Evolutionary conservation across 2,888 invertebrate species (phyloP).

Genomic region (Sinentomon sp.): DNA sequence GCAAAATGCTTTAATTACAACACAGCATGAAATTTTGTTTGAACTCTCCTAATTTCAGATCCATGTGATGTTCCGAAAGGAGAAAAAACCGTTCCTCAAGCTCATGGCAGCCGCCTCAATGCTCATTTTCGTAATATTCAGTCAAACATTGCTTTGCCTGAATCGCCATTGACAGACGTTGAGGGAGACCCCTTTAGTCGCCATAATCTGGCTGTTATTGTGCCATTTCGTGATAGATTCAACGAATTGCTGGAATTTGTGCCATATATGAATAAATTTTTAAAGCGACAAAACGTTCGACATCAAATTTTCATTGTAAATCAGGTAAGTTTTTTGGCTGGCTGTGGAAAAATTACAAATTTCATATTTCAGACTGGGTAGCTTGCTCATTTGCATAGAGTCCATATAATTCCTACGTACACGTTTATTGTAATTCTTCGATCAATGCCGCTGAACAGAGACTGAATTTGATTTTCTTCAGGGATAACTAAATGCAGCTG

Average conservation of each 20-base stretch:
- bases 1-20: too few relatives aligned
- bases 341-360: not conserved
- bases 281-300: slow-evolving; percentile 44
- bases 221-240: slow-evolving; percentile 85
- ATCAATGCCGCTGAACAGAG: not conserved
- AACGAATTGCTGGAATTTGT: slow-evolving; percentile 81
- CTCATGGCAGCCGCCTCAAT: too few relatives aligned
- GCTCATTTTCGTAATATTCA: too few relatives aligned
- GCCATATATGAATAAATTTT: slow-evolving; percentile 61
- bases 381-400: not conserved
- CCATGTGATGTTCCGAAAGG: too few relatives aligned
- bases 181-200: too few relatives aligned
- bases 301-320: slow-evolving; percentile 75
- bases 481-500: too few relatives aligned
- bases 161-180: too few relatives aligned
- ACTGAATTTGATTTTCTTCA: too few relatives aligned
- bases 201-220: slow-evolving; percentile 74
- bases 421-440: slow-evolving; percentile 2
- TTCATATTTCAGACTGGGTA: not conserved
- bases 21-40: too few relatives aligned
- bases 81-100: too few relatives aligned
- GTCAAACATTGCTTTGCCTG: too few relatives aligned
- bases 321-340: slow-evolving; percentile 28
- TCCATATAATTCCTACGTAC: not conserved
- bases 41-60: too few relatives aligned